phyloP scores from a whole-genome alignment of 2,797 vertebrate species.

The Apodemus agrarius region DNA sequence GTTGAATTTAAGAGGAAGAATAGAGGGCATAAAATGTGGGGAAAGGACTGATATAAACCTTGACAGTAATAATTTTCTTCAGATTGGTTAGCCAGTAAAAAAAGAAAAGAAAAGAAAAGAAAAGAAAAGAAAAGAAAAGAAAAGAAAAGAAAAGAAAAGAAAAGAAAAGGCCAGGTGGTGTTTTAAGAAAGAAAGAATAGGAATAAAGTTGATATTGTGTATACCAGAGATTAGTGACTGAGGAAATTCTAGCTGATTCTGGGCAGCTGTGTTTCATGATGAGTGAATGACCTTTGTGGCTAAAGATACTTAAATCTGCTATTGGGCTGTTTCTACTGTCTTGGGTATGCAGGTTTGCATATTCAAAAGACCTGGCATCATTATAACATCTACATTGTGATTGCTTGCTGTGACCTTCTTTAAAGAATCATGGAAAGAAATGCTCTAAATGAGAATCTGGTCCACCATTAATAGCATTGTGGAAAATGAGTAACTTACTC shows the following conservation, averaged over 20 bases:
- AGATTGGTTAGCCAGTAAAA: not conserved
- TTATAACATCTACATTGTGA: not conserved
- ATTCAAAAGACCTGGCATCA: not conserved
- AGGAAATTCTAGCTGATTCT: not conserved
- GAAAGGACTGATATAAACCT: not conserved
- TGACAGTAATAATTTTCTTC: not conserved
- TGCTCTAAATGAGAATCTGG: not conserved
- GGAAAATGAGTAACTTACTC: not conserved
- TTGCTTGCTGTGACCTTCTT: not conserved
- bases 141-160: too few species aligned
- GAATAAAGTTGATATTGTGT: not conserved
- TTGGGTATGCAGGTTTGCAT: not conserved
- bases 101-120: too few species aligned
- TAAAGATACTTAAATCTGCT: not conserved
- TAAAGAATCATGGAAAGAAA: not conserved
- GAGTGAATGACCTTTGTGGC: not conserved
- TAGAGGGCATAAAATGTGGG: not conserved
- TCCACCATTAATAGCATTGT: not conserved
- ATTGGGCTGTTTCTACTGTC: not conserved
- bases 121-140: too few species aligned
- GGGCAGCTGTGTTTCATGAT: not conserved
- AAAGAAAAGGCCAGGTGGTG: not conserved
- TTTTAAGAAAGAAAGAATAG: not conserved
- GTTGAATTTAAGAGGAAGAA: not conserved
- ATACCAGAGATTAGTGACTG: not conserved